A percentile compares a stretch with the other conserved stretches of the same genome.
Conservation (phyloP, 2,797 vertebrate genomes). For the Xiphophorus birchmanni region DNA sequence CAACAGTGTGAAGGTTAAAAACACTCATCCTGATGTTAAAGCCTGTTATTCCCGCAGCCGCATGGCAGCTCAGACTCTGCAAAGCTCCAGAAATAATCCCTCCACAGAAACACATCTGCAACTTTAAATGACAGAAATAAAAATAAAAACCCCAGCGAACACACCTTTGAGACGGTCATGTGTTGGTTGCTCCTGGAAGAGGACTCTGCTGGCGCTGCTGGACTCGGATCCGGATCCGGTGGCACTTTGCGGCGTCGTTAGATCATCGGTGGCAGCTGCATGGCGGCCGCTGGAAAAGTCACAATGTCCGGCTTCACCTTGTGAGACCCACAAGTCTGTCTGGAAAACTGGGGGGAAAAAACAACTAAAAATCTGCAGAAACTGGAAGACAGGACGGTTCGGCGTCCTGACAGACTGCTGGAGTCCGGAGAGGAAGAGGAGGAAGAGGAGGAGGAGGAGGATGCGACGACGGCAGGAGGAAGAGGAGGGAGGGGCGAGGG, state of each 20-base stretch:
- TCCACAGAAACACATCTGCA: neutral
- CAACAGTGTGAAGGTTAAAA: neutral
- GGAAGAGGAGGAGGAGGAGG: conserved; percentile 25
- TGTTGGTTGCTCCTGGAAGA: conserved; percentile 4
- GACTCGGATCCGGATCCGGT: neutral
- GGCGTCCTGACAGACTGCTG: conserved; percentile 7
- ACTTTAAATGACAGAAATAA: neutral
- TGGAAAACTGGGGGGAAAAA: neutral
- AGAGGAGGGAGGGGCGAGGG: conserved; percentile 53
- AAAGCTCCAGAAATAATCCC: conserved; percentile 4
- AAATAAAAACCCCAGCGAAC: neutral
- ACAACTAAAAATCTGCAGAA: neutral
- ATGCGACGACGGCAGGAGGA: conserved; percentile 40
- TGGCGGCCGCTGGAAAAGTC: conserved; percentile 52
- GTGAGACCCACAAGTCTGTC: neutral
- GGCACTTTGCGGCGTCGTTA: conserved; percentile 32
- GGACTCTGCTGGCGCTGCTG: conserved; percentile 9
- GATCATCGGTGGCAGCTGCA: conserved; percentile 26
- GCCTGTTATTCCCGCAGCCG: conserved; percentile 22
- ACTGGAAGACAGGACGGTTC: conserved; percentile 6
- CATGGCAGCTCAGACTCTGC: conserved; percentile 36
- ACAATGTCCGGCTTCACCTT: conserved; percentile 52
- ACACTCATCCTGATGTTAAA: neutral
- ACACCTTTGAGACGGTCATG: conserved; percentile 80
- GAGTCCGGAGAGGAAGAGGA: conserved; percentile 29